Evolutionary conservation across 2,113 vertebrate genomes (phyloP), one percentile per base, ranked within the genome.

Genomic region (Melanotaenia duboulayi): DNA sequence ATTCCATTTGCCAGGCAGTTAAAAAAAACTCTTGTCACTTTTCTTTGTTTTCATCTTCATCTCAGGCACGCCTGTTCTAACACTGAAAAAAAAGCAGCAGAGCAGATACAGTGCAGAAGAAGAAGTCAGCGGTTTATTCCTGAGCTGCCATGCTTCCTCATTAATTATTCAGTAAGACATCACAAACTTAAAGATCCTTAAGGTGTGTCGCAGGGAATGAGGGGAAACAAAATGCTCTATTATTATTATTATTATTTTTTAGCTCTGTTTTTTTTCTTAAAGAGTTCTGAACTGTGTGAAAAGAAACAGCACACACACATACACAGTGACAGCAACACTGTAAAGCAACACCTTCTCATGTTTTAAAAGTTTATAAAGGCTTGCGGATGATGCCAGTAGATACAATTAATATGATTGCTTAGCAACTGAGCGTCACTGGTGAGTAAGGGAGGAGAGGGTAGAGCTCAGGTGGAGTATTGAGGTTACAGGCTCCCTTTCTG

Each of bases 361-460:
- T 80, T 78, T 65, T 71, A 19, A 78, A 81, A 78, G 70, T 84
- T 85, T 84, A 63, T 42, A 11, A 37, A 35, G 66, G 78, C 84
- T 83, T 1, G 19, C 28, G 62, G 74, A 80, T 68, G 66, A 68
- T 57, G 77, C 68, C 80, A 46, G 70, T 74, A 62, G 88, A 92
- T 88, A 92, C 86, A 90, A 90, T 91, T 90, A 91, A 82, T 80
- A 54, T 75, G 85, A 90, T 88, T 85, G 87, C 89, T 87, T 84
- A 89, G 89, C 86, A 91, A 90, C 87, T 65, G 65, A 81, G 62
- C 72, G 64, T 86, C 65, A 71, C 65, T 81, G 81, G 60, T 65
- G 63, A 75, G 66, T 19, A 54, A 50, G 7, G 35, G 56, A 9
- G 48, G 49, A 32, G 76, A 61, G 74, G 69, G 63, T 17, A 49